phyloP scores from a whole-genome alignment of 2,888 invertebrate genomes.

The Dicyrtomina minuta region DNA sequence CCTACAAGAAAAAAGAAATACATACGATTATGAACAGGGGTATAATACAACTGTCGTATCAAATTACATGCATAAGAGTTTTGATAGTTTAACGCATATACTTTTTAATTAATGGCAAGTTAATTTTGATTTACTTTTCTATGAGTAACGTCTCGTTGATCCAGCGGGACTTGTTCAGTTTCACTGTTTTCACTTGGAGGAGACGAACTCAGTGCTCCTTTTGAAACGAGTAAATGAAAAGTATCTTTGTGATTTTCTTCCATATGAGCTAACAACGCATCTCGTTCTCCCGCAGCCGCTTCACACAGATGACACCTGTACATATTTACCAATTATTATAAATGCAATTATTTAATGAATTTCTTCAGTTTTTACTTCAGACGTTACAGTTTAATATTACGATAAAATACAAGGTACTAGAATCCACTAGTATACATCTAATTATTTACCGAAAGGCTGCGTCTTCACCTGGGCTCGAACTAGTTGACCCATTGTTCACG shows the following conservation, averaged over 20 bases:
- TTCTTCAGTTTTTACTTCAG: too few relatives aligned
- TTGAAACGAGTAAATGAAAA: conserved; percentile 40
- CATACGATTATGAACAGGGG: background rate
- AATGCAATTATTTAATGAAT: background rate
- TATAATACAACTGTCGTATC: too few relatives aligned
- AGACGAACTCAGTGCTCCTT: conserved; percentile 41
- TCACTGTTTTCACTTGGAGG: conserved; percentile 39
- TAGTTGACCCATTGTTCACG: conserved; percentile 6
- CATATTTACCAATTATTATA: background rate
- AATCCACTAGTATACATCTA: too few relatives aligned
- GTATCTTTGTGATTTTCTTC: conserved; percentile 45
- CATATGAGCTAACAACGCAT: conserved; percentile 45
- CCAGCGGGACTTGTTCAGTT: conserved; percentile 22
- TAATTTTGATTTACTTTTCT: conserved; percentile 47
- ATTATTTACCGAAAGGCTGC: conserved; percentile 39
- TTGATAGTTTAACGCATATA: too few relatives aligned
- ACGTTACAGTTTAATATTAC: too few relatives aligned
- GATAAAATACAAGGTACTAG: too few relatives aligned
- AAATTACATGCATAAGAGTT: too few relatives aligned
- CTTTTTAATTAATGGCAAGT: too few relatives aligned
- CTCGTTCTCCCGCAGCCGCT: conserved; percentile 55
- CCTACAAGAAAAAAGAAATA: conserved; percentile 58
- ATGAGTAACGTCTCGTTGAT: conserved; percentile 41
- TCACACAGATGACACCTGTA: conserved; percentile 94
- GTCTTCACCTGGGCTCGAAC: conserved; percentile 41